These are phyloP conservation scores for Oxycera nigricornis DNA, from an alignment of 2,888 invertebrate species.

Conservation along the genomic window DNA sequence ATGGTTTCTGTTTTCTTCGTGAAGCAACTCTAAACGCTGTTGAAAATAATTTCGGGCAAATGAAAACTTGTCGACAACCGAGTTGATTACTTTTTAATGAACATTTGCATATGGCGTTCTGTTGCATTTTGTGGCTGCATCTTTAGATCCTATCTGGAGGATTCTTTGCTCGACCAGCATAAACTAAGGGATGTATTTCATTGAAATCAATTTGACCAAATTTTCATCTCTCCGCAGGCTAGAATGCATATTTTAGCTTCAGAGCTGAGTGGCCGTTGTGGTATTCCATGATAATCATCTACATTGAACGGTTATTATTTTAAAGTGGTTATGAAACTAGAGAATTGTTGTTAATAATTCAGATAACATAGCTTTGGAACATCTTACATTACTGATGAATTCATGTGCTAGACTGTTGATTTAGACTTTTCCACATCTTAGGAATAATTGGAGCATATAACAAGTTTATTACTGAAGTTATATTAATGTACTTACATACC, in stretches of 20 bases:
- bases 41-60: slow-evolving; percentile 8
- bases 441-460: too few species aligned
- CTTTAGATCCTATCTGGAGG: slow-evolving; percentile 22
- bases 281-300: too few species aligned
- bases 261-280: background rate
- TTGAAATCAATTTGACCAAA: slow-evolving; percentile 38
- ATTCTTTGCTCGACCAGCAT: background rate
- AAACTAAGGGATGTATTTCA: slow-evolving; percentile 21
- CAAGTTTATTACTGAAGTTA: too few species aligned
- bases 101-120: slow-evolving; percentile 38
- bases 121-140: background rate
- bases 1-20: slow-evolving; percentile 3
- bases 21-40: slow-evolving; percentile 3
- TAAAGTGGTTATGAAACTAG: too few species aligned
- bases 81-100: slow-evolving; percentile 44
- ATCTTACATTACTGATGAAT: too few species aligned
- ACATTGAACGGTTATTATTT: too few species aligned
- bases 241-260: slow-evolving; percentile 24
- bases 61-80: slow-evolving; percentile 35
- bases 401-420: too few species aligned
- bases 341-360: too few species aligned
- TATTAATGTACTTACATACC: too few species aligned
- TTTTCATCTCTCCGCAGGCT: slow-evolving; percentile 24
- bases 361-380: too few species aligned
- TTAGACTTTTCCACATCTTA: too few species aligned